Conservation (phyloP, 2,888 invertebrate genomes). For the Leistus spinibarbis region DNA sequence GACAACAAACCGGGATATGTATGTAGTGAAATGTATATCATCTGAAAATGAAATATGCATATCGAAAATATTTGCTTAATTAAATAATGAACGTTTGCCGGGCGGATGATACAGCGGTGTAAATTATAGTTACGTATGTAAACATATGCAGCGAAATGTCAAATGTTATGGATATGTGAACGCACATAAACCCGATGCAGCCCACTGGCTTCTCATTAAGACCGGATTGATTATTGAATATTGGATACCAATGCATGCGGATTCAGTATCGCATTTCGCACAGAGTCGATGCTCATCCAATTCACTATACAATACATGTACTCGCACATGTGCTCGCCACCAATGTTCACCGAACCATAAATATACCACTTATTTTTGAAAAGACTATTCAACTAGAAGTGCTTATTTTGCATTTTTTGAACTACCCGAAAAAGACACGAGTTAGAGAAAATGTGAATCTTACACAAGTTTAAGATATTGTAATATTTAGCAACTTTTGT, state of each 20-base stretch:
- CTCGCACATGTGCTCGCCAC: not conserved
- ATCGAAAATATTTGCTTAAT: not conserved
- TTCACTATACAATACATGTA: not conserved
- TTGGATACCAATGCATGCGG: conserved; percentile 11
- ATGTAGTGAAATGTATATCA: not conserved
- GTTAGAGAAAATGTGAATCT: too few relatives aligned
- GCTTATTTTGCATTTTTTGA: too few relatives aligned
- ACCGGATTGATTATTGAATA: conserved; percentile 37
- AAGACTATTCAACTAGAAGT: not conserved
- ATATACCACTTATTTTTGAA: not conserved
- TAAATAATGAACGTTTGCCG: not conserved
- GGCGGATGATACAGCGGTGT: conserved; percentile 7
- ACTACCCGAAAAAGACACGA: too few relatives aligned
- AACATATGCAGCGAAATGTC: conserved; percentile 33
- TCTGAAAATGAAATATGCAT: not conserved
- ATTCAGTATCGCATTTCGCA: conserved; percentile 1
- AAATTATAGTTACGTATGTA: conserved; percentile 29
- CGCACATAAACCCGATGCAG: conserved; percentile 13
- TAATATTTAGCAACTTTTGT: too few relatives aligned
- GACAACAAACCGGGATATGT: not conserved
- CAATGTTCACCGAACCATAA: not conserved
- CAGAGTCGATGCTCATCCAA: not conserved
- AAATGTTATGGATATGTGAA: conserved; percentile 26
- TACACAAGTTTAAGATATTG: not conserved
- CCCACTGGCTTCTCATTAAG: conserved; percentile 23